Conservation (phyloP, 2,113 vertebrate genomes). For the Eonycteris spelaea region DNA sequence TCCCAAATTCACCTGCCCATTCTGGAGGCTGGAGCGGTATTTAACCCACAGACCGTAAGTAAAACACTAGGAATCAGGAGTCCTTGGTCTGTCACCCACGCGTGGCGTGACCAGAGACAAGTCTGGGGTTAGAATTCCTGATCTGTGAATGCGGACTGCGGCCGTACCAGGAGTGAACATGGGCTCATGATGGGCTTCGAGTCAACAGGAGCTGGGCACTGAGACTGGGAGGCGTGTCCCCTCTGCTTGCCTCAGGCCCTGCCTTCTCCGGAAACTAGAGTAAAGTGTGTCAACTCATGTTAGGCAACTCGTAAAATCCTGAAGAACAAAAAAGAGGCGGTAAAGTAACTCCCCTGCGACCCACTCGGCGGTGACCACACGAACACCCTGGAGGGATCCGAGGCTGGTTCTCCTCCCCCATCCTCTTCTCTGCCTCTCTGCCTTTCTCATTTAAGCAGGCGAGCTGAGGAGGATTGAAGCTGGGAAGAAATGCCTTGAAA, state of each 20-base stretch:
- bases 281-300: background rate
- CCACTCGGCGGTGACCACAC: no score
- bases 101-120: background rate
- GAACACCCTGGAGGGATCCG: fast-evolving
- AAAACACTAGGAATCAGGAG: background rate
- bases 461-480: background rate
- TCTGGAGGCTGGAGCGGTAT: background rate
- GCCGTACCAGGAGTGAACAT: no score
- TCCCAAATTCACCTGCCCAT: background rate
- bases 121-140: no score
- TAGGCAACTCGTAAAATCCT: background rate
- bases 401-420: fast-evolving
- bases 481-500: background rate
- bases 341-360: background rate
- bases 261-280: background rate
- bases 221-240: no score
- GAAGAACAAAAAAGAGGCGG: background rate
- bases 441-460: background rate
- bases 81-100: no score
- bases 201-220: no score
- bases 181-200: no score
- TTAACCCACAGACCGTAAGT: background rate
- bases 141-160: no score
- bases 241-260: background rate
- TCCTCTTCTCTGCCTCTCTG: background rate